Base-by-base conservation (phyloP, 2,888 invertebrate species). In the Exocentrus adspersus region DNA sequence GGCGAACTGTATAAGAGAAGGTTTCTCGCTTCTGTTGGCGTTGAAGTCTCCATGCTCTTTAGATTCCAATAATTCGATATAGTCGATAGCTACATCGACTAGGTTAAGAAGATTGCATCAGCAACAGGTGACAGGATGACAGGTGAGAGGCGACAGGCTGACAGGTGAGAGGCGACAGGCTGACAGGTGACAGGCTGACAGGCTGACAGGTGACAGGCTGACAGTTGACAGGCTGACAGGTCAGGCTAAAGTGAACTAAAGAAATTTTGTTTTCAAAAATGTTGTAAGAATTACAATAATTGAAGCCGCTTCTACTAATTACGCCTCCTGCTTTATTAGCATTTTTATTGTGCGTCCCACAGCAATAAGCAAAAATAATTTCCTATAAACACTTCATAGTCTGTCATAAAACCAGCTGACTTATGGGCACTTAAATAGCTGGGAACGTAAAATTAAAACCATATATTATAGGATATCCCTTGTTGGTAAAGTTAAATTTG, bases 401-500 rank as follows among this genome's bases (percentile, higher is more conserved):
- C 52, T 32, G 45, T 37, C 52, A 42, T 60, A 52, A 60, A 52
- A 52, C 37, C 62, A 48, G n/a, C 50, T 56, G 54, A 62, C 62
- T 62, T 54, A 56, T 56, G 50, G 37, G 45, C 53, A 45, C 52
- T 53, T 46, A 60, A 52, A 48, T 48, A 46, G 37, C 42, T 20
- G 14, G 24, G 48, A 46, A 50, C 48, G 54, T 51, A 41, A 54
- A 62, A 62, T 62, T 54, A 56, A 56, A 56, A 50, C 41, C 43
- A 46, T 48, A 45, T 12, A 41, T 46, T 58, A 58, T 58, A 41
- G 37, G 37, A 42, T 24, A 54, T 58, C 48, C 58, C 17, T 48
- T 58, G 58, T 57, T 42, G 56, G 56, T 51, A 41, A 37, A 46
- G 52, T 21, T 58, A 58, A 62, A 62, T 52, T 51, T 48, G 57